These are phyloP conservation scores for Oxyteleia sp. DNA, from an alignment of 2,888 invertebrate species.

Conservation along the genomic window DNA sequence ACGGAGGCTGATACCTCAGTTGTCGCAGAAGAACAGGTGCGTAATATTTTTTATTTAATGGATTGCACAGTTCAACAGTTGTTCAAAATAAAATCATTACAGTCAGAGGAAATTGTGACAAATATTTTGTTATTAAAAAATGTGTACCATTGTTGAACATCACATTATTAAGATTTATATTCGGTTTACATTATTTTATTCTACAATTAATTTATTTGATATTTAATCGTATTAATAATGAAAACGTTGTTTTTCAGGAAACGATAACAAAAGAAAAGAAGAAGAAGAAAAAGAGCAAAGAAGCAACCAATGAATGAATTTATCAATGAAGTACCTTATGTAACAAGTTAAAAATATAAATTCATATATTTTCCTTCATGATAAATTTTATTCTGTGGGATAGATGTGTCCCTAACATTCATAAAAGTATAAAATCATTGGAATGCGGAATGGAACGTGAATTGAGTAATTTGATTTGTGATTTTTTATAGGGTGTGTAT, in stretches of 20 bases:
- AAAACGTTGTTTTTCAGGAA: conserved; percentile 77
- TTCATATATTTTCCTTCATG: not conserved
- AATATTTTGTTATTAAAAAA: no score
- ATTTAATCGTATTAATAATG: not conserved
- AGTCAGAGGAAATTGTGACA: no score
- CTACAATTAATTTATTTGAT: conserved; percentile 64
- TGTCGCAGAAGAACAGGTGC: conserved; percentile 83
- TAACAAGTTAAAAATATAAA: not conserved
- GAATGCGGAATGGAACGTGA: no score
- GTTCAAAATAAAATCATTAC: no score
- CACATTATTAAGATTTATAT: no score
- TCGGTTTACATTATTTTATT: not conserved
- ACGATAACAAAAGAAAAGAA: conserved; percentile 90
- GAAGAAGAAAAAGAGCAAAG: conserved; percentile 93
- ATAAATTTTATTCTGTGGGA: no score
- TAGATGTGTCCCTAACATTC: no score
- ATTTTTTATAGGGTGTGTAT: no score
- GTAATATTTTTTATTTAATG: conserved; percentile 55
- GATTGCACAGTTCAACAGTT: no score
- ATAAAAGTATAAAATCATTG: no score
- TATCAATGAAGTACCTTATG: conserved; percentile 7
- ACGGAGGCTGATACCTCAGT: conserved; percentile 85
- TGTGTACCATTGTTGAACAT: no score
- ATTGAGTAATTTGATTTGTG: no score
- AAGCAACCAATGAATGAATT: conserved; percentile 83